Percentiles rank a stretch among this genome's conserved stretches.
Evolutionary conservation across 2,113 vertebrate species (phyloP).

Genomic region (Opisthocomus hoazin): DNA sequence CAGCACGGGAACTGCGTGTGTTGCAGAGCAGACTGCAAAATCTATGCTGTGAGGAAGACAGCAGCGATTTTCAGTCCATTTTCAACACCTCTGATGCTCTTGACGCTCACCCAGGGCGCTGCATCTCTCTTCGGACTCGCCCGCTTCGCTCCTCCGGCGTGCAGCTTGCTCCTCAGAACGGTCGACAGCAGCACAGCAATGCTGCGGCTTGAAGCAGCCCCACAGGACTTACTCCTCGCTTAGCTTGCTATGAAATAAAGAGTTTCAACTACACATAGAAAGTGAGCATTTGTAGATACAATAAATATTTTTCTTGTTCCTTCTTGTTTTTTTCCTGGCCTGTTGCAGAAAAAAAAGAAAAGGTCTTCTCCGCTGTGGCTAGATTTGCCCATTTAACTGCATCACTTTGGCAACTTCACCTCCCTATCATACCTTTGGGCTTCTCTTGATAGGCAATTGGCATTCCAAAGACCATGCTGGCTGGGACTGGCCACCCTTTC

Average conservation of each 20-base stretch:
- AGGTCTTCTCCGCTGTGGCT: not conserved
- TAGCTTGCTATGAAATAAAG: not conserved
- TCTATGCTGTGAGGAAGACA: not conserved
- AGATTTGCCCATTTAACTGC: not conserved
- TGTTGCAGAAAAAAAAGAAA: not conserved
- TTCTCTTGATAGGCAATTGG: not conserved
- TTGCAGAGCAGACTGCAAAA: not conserved
- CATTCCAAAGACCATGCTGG: not conserved
- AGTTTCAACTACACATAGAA: not conserved
- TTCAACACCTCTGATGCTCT: not conserved
- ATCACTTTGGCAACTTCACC: not conserved
- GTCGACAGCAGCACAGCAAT: not conserved
- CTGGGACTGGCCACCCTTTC: not conserved
- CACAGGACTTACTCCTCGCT: not conserved
- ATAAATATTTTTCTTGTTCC: not conserved
- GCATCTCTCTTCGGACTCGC: not conserved
- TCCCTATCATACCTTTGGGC: not conserved
- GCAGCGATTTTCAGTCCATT: not conserved
- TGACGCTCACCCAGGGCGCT: rapidly evolving
- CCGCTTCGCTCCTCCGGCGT: rapidly evolving
- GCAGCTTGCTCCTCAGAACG: not conserved
- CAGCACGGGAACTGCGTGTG: not conserved
- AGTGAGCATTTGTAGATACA: not conserved
- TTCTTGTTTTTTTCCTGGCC: not conserved
- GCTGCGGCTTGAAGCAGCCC: not conserved